These are phyloP conservation scores for human (Homo sapiens) DNA, from an alignment of 2,113 vertebrate species.

Conservation along the genomic window DNA sequence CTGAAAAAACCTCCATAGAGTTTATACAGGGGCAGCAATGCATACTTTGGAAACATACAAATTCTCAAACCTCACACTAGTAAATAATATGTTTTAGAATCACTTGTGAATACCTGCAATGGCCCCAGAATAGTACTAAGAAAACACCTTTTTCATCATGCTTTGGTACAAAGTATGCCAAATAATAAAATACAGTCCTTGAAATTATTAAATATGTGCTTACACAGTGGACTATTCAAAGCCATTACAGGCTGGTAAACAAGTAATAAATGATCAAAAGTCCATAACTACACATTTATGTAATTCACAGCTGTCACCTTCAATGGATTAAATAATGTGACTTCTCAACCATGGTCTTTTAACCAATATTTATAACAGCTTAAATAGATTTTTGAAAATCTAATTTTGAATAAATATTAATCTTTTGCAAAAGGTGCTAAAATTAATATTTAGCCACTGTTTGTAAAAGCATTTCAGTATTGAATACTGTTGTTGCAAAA, in stretches of 20 bases:
- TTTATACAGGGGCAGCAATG: slow-evolving; percentile 57
- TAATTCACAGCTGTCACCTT: slow-evolving; percentile 79
- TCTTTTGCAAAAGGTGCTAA: neutral
- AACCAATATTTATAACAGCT: slow-evolving; percentile 59
- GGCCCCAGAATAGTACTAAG: slow-evolving; percentile 74
- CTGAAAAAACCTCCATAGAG: neutral
- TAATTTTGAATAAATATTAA: neutral
- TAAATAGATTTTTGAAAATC: slow-evolving; percentile 54
- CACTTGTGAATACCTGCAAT: slow-evolving; percentile 81
- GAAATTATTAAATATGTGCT: slow-evolving; percentile 74
- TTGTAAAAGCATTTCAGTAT: neutral
- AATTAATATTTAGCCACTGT: neutral
- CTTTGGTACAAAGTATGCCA: slow-evolving; percentile 80
- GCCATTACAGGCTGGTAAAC: slow-evolving; percentile 80
- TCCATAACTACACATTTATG: slow-evolving; percentile 80
- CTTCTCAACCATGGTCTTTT: slow-evolving; percentile 74
- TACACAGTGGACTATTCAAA: slow-evolving; percentile 78
- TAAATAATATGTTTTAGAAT: slow-evolving; percentile 84
- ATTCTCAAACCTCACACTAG: slow-evolving; percentile 79
- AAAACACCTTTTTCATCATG: slow-evolving; percentile 80
- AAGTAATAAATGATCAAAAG: slow-evolving; percentile 82
- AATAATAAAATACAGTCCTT: slow-evolving; percentile 81
- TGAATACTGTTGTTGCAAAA: neutral
- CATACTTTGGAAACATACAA: slow-evolving; percentile 80
- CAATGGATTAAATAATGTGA: slow-evolving; percentile 81